Percentiles rank a stretch among this genome's conserved stretches.
Evolutionary conservation across 2,888 invertebrate genomes (phyloP).

Genomic region (Microctonus aethiopoides): DNA sequence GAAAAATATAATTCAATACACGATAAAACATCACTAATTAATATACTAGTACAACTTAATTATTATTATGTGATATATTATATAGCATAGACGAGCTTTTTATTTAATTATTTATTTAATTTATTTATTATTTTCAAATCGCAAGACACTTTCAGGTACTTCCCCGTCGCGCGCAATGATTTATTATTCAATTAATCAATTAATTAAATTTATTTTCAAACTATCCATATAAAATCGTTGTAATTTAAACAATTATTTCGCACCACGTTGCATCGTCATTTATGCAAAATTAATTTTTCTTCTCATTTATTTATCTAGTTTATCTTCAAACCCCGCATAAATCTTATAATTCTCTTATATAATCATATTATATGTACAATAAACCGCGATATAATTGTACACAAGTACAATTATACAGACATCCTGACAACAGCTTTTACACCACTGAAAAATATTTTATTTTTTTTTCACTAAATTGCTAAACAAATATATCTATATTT

Average conservation of each 20-base stretch:
- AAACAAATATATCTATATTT: constrained; percentile 54
- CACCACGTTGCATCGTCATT: constrained; percentile 34
- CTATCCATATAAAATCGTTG: constrained; percentile 36
- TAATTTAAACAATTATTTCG: constrained; percentile 26
- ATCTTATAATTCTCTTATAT: too few species aligned
- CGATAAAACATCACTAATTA: constrained; percentile 15
- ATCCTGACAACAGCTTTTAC: constrained; percentile 60
- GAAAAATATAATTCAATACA: constrained; percentile 24
- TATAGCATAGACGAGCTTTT: constrained; percentile 34
- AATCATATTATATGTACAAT: constrained; percentile 37
- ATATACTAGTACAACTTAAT: constrained; percentile 19
- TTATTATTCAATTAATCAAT: constrained; percentile 19
- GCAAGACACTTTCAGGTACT: constrained; percentile 54
- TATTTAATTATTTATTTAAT: constrained; percentile 33
- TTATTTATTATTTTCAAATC: constrained; percentile 38
- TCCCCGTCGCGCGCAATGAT: constrained; percentile 47
- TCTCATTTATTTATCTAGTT: neutral
- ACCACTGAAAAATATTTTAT: constrained; percentile 60
- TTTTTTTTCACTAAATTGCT: constrained; percentile 55
- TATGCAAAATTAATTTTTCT: constrained; percentile 1
- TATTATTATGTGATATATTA: neutral
- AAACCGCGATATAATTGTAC: constrained; percentile 30
- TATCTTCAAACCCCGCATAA: too few species aligned
- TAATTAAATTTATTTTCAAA: too few species aligned
- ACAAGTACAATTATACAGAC: constrained; percentile 59